Evolutionary conservation across 2,888 invertebrate species (phyloP).

Genomic region (Clunio marinus): DNA sequence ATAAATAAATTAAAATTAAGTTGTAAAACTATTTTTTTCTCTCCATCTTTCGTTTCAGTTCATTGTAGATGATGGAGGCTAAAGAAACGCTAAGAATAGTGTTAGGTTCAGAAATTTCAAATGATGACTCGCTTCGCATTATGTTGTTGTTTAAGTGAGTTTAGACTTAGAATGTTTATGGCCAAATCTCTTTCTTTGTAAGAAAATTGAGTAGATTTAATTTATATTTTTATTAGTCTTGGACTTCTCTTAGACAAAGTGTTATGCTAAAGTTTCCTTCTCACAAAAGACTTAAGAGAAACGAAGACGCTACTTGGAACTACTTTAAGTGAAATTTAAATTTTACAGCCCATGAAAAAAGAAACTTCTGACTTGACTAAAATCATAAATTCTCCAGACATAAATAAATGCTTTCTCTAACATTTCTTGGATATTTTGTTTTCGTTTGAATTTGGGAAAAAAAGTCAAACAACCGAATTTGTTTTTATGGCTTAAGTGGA

Average conservation of each 20-base stretch:
- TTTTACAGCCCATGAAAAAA: conserved; percentile 4
- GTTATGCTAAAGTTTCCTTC: neutral
- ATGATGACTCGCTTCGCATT: neutral
- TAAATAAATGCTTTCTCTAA: too few species aligned
- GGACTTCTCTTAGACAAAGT: neutral
- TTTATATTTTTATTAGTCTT: conserved; percentile 18
- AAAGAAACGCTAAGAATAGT: neutral
- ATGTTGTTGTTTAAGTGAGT: conserved; percentile 4
- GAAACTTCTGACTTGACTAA: neutral
- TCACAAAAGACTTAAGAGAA: neutral
- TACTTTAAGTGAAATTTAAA: neutral
- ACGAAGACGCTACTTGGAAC: neutral
- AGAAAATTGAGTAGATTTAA: conserved; percentile 5
- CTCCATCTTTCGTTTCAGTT: neutral
- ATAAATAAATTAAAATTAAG: conserved; percentile 39
- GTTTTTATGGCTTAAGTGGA: neutral
- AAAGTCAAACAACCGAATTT: neutral
- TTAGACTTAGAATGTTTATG: conserved; percentile 14
- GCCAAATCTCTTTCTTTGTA: neutral
- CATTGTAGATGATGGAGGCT: neutral
- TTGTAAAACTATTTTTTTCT: conserved; percentile 36
- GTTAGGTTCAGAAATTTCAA: neutral
- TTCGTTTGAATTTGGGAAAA: too few species aligned
- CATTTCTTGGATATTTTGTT: neutral
- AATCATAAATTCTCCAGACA: conserved; percentile 6